Percentiles rank a stretch among this genome's conserved stretches.
Conservation (phyloP, 2,797 vertebrate genomes). For the Threskiornis aethiopicus region DNA sequence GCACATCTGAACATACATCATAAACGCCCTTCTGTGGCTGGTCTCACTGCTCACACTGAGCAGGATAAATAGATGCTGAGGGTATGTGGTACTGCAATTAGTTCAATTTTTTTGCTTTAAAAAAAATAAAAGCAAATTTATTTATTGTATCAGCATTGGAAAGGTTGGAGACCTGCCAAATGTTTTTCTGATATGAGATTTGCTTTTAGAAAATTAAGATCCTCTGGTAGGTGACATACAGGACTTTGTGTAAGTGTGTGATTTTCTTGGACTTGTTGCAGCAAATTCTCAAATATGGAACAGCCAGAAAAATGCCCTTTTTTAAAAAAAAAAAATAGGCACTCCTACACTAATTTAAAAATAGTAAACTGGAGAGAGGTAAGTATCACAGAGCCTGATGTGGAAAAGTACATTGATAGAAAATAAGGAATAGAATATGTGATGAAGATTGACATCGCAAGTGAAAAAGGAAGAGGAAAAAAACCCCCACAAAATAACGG, state of each 20-base stretch:
- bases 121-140: neutral
- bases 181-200: neutral
- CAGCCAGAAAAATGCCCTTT: neutral
- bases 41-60: neutral
- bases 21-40: neutral
- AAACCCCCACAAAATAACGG: neutral
- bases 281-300: conserved; percentile 1
- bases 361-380: conserved; percentile 38
- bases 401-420: neutral
- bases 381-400: neutral
- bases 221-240: neutral
- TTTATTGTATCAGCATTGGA: neutral
- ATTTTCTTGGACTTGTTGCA: neutral
- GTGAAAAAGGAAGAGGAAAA: neutral
- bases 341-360: conserved; percentile 33
- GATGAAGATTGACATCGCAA: neutral
- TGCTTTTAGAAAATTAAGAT: neutral
- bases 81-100: neutral
- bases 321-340: too few relatives aligned
- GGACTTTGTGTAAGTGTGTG: neutral
- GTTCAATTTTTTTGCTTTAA: neutral
- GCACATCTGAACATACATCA: neutral
- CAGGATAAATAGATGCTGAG: neutral
- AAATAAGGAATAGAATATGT: conserved; percentile 41
- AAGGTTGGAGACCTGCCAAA: neutral